These are phyloP conservation scores for Idaea biselata DNA, from an alignment of 2,888 invertebrate species.

Conservation along the genomic window DNA sequence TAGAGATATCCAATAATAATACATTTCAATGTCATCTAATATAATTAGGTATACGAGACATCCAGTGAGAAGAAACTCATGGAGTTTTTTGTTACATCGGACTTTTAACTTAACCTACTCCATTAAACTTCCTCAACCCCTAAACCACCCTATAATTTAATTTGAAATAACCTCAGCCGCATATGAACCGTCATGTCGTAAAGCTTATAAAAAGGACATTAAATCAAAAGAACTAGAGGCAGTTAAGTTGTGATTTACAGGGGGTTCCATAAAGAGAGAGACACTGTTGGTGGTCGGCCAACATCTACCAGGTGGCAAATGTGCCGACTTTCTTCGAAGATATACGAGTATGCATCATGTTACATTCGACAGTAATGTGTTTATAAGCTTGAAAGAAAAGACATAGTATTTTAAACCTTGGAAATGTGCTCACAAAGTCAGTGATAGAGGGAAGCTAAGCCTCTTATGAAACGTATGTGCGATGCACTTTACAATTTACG, in stretches of 20 bases:
- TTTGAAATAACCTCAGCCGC: neutral
- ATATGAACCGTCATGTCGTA: slow-evolving; percentile 1
- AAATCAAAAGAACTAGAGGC: slow-evolving; percentile 27
- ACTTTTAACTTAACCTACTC: neutral
- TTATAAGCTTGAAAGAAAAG: neutral
- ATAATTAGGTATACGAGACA: too few relatives aligned
- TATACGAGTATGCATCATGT: slow-evolving; percentile 3
- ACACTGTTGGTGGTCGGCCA: slow-evolving; percentile 26
- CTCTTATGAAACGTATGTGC: neutral
- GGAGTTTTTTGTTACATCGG: too few relatives aligned
- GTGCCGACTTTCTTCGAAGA: slow-evolving; percentile 3
- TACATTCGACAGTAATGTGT: neutral
- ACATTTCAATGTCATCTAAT: too few relatives aligned
- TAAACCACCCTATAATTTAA: neutral
- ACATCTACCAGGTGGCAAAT: slow-evolving; percentile 7
- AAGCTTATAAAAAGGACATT: slow-evolving; percentile 24
- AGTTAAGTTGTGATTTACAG: slow-evolving; percentile 27
- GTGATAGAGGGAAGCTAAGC: neutral
- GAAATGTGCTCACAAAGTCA: neutral
- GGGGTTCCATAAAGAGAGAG: slow-evolving; percentile 23
- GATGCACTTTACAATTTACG: neutral
- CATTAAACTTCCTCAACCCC: neutral
- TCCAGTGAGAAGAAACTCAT: too few relatives aligned
- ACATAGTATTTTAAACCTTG: neutral
- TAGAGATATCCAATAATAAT: too few relatives aligned